phyloP scores from a whole-genome alignment of 2,113 vertebrate species.

The Eolophus roseicapilla region DNA sequence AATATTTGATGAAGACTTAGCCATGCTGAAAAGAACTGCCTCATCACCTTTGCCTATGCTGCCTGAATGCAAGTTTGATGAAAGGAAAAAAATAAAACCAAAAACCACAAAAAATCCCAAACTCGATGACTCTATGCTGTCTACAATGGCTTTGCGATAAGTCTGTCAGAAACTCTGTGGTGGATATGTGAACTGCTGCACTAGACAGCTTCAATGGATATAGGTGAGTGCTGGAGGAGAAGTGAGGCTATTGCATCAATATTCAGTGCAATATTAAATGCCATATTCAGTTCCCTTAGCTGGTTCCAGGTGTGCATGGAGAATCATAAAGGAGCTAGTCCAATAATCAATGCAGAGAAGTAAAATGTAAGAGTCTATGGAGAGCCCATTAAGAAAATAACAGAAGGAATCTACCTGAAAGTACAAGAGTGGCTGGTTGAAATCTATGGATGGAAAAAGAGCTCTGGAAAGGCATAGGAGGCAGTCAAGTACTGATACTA shows the following conservation, averaged over 20 bases:
- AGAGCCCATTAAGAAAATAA: not conserved
- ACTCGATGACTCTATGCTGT: not conserved
- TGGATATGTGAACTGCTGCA: not conserved
- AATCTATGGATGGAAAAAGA: not conserved
- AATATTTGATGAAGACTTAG: not conserved
- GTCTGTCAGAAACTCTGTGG: not conserved
- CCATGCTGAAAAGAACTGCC: not conserved
- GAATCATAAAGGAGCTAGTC: not conserved
- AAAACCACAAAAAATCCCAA: not conserved
- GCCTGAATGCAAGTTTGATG: not conserved
- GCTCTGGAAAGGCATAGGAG: not conserved
- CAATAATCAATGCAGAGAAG: not conserved
- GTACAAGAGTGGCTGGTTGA: not conserved
- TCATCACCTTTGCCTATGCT: not conserved
- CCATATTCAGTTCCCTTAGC: not conserved
- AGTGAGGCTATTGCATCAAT: not conserved
- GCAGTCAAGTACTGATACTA: not conserved
- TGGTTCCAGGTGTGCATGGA: not conserved
- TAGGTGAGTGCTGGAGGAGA: not conserved
- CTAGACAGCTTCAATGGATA: not conserved
- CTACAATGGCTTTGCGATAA: not conserved
- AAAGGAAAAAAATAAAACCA: not conserved
- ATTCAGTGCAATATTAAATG: not conserved
- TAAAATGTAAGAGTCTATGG: not conserved
- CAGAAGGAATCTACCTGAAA: not conserved